phyloP scores from a whole-genome alignment of 2,888 invertebrate species.

The Eilema griseolum region DNA sequence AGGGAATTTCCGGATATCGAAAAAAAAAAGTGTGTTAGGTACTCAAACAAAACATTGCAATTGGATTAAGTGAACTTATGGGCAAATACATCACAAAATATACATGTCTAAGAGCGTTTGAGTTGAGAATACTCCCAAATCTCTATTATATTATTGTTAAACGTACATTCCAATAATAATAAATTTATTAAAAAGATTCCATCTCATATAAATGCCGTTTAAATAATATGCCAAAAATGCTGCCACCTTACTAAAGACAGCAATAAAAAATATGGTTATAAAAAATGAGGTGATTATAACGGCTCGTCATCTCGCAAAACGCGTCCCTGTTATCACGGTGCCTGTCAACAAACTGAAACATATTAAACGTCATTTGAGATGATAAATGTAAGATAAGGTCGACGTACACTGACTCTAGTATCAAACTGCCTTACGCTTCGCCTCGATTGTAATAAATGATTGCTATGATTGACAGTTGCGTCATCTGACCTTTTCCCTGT shows the following conservation, averaged over 20 bases:
- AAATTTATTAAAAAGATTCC: neutral
- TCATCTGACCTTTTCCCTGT: constrained; percentile 26
- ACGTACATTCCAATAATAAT: neutral
- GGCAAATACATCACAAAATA: no score
- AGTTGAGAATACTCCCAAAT: neutral
- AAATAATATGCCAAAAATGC: neutral
- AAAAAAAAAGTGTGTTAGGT: no score
- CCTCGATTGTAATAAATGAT: constrained; percentile 81
- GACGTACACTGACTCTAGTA: constrained; percentile 55
- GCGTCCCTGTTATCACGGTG: constrained; percentile 64
- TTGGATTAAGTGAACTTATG: no score
- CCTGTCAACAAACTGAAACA: constrained; percentile 79
- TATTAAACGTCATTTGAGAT: constrained; percentile 82
- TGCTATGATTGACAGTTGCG: constrained; percentile 79
- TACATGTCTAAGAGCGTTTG: no score
- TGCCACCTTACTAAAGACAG: constrained; percentile 11
- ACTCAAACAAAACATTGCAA: no score
- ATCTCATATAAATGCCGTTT: neutral
- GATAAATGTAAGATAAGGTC: constrained; percentile 79
- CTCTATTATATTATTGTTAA: neutral
- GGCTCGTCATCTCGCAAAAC: constrained; percentile 55
- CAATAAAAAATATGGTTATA: constrained; percentile 21
- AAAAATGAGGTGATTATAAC: constrained; percentile 61
- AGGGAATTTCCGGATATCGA: no score
- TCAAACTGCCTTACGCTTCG: constrained; percentile 60